Base-by-base conservation (phyloP, 2,888 invertebrate species). In the Periphyllus acericola region DNA sequence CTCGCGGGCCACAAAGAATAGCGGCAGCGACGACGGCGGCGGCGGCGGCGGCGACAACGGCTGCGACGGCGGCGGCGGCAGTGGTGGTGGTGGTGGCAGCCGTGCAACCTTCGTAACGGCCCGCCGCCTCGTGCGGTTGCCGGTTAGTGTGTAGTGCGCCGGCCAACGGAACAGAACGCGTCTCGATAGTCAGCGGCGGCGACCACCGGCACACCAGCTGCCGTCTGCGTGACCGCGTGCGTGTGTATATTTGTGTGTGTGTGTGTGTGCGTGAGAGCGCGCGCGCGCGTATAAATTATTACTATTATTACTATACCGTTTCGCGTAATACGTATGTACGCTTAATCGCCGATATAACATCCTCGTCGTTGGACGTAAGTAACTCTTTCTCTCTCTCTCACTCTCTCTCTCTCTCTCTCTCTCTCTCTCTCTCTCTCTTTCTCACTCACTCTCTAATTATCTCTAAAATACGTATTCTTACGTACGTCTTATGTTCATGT, bases 61-160 rank as follows among this genome's bases (percentile, higher is more conserved):
- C 6, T 46, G 75, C 29, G 75, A n/a, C 1, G 9, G 19, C 14
- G 75, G 46, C 6, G 46, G 46, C 17, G 52, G 32, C 11, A 19
- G 52, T 21, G 68, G 81, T 5, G 72, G 83, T 46, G 34, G 84
- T n/a, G n/a, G 84, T 34, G 75, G 75, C 40, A 60, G 32, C n/a
- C 60, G 55, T 21, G 34, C 76, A 85, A 85, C 84, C 84, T 85
- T 85, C 84, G 84, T 78, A 85, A 86, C 79, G 55, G 79, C 72
- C 40, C n/a, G 79, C 55, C 86, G 85, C 85, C 84, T 25, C 83
- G 83, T 85, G 76, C 84, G 78, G 84, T 85, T 85, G 78, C 68
- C 84, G 78, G 84, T 85, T 85, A 85, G 84, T 85, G 46, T 85
- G 84, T 78, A 85, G 46, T 78, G 84, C 40, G 76, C 84, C 76